phyloP scores from a whole-genome alignment of 2,797 vertebrate genomes.

The Clarias fuscus region DNA sequence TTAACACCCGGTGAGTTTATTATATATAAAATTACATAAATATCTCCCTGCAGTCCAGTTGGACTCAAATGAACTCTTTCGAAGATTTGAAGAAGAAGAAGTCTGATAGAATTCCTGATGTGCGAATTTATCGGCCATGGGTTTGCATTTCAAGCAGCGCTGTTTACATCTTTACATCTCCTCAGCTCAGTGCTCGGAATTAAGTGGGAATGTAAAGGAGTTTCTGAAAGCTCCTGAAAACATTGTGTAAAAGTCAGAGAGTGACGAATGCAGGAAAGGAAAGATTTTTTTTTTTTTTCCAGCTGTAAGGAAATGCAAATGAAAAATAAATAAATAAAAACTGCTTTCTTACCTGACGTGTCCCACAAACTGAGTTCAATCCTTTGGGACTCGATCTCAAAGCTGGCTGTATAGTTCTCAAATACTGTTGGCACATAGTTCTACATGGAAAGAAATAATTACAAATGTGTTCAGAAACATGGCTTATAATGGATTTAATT shows the following conservation, averaged over 20 bases:
- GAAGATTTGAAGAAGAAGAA: no score
- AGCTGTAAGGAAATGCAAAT: neutral
- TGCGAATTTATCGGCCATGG: neutral
- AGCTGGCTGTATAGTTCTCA: conserved; percentile 93
- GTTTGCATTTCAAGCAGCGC: neutral
- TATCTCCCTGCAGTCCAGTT: no score
- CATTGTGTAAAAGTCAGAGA: neutral
- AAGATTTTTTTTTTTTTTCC: neutral
- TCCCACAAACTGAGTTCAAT: conserved; percentile 92
- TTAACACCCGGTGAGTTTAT: neutral
- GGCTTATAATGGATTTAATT: neutral
- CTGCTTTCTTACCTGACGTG: conserved; percentile 82
- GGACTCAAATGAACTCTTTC: no score
- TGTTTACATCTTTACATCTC: neutral
- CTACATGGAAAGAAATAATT: conserved; percentile 61
- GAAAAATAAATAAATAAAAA: neutral
- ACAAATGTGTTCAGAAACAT: neutral
- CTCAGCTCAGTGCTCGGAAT: neutral
- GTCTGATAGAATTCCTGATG: neutral
- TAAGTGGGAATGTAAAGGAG: neutral
- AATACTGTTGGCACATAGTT: conserved; percentile 89
- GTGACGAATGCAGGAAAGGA: neutral
- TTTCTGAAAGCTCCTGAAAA: neutral
- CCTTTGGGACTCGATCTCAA: conserved; percentile 88
- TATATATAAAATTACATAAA: no score